Evolutionary conservation across 2,113 vertebrate genomes (phyloP).

Genomic region (Rhynchopsitta pachyrhyncha): DNA sequence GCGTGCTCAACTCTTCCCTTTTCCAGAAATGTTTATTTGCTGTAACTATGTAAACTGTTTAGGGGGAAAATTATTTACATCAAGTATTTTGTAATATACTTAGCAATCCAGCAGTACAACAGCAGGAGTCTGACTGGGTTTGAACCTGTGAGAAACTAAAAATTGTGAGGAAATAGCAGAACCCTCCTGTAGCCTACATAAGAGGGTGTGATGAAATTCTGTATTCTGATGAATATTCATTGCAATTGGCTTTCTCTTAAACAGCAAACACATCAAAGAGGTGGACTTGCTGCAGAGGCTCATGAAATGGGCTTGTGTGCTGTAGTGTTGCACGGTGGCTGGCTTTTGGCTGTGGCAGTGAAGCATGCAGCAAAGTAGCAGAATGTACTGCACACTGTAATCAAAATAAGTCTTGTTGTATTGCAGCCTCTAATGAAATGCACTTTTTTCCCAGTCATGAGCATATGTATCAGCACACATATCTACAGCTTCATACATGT

Average conservation of each 20-base stretch:
- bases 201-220: not conserved
- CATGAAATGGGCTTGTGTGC: not conserved
- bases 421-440: not conserved
- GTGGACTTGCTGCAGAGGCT: not conserved
- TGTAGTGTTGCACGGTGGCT: not conserved
- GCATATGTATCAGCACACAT: fast-evolving
- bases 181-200: not conserved
- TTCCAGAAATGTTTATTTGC: not conserved
- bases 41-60: not conserved
- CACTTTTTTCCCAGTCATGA: not conserved
- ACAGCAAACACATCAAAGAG: not conserved
- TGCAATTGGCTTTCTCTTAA: not conserved
- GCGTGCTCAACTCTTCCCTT: not conserved
- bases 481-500: fast-evolving
- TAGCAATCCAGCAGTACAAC: not conserved
- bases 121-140: not conserved
- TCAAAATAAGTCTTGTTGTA: not conserved
- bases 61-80: not conserved
- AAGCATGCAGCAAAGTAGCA: not conserved
- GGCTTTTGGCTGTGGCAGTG: not conserved
- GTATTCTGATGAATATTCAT: not conserved
- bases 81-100: not conserved
- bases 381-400: not conserved
- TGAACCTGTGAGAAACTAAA: not conserved
- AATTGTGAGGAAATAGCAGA: not conserved